Conservation (phyloP, 1,140 invertebrate genomes). For the Papilio polyxenes region DNA sequence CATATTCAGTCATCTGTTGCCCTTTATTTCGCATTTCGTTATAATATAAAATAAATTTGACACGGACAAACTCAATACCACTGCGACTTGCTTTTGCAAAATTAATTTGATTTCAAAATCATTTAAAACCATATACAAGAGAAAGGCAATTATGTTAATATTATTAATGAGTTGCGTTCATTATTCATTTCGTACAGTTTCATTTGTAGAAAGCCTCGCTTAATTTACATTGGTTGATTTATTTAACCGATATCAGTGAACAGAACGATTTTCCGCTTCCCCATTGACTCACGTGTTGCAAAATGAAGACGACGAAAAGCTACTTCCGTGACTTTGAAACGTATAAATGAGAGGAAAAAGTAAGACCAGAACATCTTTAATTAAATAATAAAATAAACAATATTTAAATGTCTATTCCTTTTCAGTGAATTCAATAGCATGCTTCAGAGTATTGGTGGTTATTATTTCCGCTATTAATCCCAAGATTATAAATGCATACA, state of each 20-base stretch:
- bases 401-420: neutral
- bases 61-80: neutral
- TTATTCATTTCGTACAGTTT: conserved; percentile 30
- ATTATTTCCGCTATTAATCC: neutral
- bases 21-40: too few species aligned
- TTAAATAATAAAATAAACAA: neutral
- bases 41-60: neutral
- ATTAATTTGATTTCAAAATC: neutral
- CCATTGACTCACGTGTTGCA: neutral
- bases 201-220: conserved; percentile 31
- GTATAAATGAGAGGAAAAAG: conserved; percentile 15
- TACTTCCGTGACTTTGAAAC: neutral
- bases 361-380: neutral
- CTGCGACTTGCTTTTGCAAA: neutral
- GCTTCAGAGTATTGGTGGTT: neutral
- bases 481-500: neutral
- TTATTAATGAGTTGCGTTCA: conserved; percentile 11
- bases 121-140: conserved; percentile 32
- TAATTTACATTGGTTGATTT: conserved; percentile 18
- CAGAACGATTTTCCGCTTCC: neutral
- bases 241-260: neutral
- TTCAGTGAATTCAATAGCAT: conserved; percentile 35
- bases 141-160: neutral
- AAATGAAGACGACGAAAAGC: conserved; percentile 27
- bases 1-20: too few species aligned